Base-by-base conservation (phyloP, 1,140 invertebrate genomes). In the Heterodera schachtii region DNA sequence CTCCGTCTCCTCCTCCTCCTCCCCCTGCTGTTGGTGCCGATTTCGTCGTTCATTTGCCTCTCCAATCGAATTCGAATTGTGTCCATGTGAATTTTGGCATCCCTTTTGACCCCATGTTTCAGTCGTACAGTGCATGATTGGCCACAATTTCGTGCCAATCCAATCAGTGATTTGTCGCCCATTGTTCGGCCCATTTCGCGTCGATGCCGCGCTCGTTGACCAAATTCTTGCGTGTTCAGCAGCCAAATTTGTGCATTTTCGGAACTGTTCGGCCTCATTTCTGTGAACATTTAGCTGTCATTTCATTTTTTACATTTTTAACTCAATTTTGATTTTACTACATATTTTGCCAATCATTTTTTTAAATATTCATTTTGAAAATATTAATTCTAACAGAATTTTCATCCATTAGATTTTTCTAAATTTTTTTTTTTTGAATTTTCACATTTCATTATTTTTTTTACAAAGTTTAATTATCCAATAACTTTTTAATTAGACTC, bases 91-190 rank as follows among this genome's bases (percentile, higher is more conserved):
- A 84, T 43, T 84, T 67, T 19, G 60, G 47, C 76, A 71, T 78
- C 77, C 71, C 52, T 31, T 49, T 79, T n/a, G 75, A 79, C 64
- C 43, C 81, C 83, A 41, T 82, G 82, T 66, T 81, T 76, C 67
- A 87, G 73, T 44, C 81, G 77, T n/a, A 87, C 46, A 43, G 84
- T 80, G 81, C 86, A 87, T 41, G 74, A 76, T 16, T 70, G 79
- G n/a, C 86, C 86, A 69, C 86, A 87, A 73, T 81, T 75, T n/a
- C 74, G 75, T 13, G 86, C 86, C 16, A 87, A 79, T 47, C 86
- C 86, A 49, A 69, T 79, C 43, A 87, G 31, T 46, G 47, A 52
- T 70, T n/a, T 46, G 47, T 69, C 74, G 57, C 7, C 66, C 66
- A 3, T 66, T 13, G 44, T 75, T 16, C 4, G 4, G 31, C 31